Percentiles rank a stretch among this genome's conserved stretches.
phyloP scores from a whole-genome alignment of 2,113 vertebrate genomes.

The Lycaon pictus region DNA sequence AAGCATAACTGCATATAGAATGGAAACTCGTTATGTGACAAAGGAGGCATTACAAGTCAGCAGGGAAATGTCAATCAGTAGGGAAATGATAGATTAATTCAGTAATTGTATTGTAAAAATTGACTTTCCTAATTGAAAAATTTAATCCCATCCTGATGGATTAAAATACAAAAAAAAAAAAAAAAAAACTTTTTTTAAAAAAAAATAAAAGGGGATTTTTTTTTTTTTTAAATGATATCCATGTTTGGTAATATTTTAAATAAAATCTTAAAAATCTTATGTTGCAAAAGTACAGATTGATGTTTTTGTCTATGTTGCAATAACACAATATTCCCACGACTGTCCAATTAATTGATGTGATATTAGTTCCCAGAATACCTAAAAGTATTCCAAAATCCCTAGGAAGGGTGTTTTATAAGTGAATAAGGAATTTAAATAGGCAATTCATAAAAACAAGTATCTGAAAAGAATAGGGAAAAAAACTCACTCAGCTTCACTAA shows the following conservation, averaged over 20 bases:
- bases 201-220: no score
- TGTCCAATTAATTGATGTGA: not conserved
- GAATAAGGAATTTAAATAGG: not conserved
- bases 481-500: not conserved
- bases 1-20: not conserved
- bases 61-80: not conserved
- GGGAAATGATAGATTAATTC: constrained; percentile 30
- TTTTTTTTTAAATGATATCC: not conserved
- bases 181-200: no score
- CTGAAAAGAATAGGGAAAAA: not conserved
- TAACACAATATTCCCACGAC: not conserved
- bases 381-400: not conserved
- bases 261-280: not conserved
- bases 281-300: not conserved
- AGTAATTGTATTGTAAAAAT: not conserved
- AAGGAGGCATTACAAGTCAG: not conserved
- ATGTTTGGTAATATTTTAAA: not conserved
- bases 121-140: constrained; percentile 6
- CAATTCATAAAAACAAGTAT: not conserved
- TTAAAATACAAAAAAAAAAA: not conserved
- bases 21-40: not conserved
- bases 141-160: not conserved
- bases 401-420: not conserved
- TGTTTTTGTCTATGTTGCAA: not conserved
- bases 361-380: not conserved